Conservation (phyloP, 2,888 invertebrate species). For the Lordiphosa andalusiaca region DNA sequence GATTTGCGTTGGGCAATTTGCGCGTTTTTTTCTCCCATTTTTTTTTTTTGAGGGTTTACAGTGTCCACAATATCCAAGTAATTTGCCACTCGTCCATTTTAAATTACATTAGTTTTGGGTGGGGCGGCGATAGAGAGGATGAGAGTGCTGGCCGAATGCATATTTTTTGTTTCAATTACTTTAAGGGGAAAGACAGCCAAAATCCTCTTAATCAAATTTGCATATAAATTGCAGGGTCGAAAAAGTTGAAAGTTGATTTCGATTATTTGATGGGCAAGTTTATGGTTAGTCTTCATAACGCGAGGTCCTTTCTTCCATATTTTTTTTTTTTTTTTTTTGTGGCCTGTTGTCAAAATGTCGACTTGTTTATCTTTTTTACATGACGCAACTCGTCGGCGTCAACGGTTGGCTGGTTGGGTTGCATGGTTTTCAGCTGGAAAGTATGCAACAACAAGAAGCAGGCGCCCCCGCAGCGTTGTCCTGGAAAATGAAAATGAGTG, state of each 20-base stretch:
- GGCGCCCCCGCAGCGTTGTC: constrained; percentile 11
- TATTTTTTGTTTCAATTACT: constrained; percentile 66
- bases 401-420: constrained; percentile 7
- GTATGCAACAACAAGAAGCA: constrained; percentile 14
- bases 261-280: constrained; percentile 69
- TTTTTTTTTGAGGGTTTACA: constrained; percentile 15
- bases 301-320: constrained; percentile 6
- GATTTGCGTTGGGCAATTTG: constrained; percentile 2
- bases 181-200: constrained; percentile 15
- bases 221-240: constrained; percentile 65
- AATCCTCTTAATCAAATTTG: constrained; percentile 67
- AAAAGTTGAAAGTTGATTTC: constrained; percentile 64
- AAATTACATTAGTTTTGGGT: constrained; percentile 67
- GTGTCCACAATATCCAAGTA: constrained; percentile 49
- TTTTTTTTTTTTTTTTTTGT: constrained; percentile 51
- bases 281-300: constrained; percentile 48
- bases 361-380: constrained; percentile 66
- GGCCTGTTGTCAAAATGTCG: constrained; percentile 67
- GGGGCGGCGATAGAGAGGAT: constrained; percentile 18
- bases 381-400: constrained; percentile 44
- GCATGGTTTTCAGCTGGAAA: constrained; percentile 6
- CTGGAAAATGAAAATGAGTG: constrained; percentile 51
- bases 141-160: constrained; percentile 61
- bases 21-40: constrained; percentile 5
- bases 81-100: constrained; percentile 73